Base-by-base conservation (phyloP, 2,888 invertebrate genomes). In the Acanthosepion esculentum region DNA sequence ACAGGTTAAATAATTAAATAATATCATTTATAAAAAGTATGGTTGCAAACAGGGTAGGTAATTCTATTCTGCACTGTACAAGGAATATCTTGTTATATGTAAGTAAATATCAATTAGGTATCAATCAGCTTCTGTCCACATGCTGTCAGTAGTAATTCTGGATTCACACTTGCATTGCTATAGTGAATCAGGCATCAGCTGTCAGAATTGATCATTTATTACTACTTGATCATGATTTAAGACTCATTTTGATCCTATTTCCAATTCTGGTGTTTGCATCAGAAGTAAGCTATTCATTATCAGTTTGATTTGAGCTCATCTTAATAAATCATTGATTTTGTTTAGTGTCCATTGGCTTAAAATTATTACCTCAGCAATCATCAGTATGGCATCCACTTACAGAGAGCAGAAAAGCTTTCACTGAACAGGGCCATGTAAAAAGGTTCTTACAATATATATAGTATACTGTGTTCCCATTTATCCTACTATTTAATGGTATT, bases 321-420 rank as follows among this genome's bases (percentile, higher is more conserved):
- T 78, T 78, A n/a, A 78, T 78, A n/a, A 78, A 78, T 78, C 78
- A 78, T 78, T n/a, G n/a, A 33, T 78, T n/a, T 78, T 78, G 78
- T n/a, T 78, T 78, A n/a, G 33, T n/a, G n/a, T 78, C 78, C 15
- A n/a, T 78, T 15, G n/a, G 78, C 78, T 78, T n/a, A 78, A n/a
- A 78, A n/a, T n/a, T 78, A 78, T n/a, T 78, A n/a, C 78, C 4
- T 78, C 78, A 78, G 23, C 33, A 10, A 78, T 78, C 78, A 78
- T 78, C 8, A 78, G 78, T 78, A 33, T n/a, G 1, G n/a, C 23
- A n/a, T n/a, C 15, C 15, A 78, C 8, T 78, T n/a, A 78, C n/a
- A 2, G 10, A n/a, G 15, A 78, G n/a, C 78, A 78, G 78, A 78
- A 78, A 78, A 12, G 78, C n/a, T 15, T 78, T 15, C n/a, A 33